Conservation (phyloP, 2,113 vertebrate species). For the Eretmochelys imbricata region DNA sequence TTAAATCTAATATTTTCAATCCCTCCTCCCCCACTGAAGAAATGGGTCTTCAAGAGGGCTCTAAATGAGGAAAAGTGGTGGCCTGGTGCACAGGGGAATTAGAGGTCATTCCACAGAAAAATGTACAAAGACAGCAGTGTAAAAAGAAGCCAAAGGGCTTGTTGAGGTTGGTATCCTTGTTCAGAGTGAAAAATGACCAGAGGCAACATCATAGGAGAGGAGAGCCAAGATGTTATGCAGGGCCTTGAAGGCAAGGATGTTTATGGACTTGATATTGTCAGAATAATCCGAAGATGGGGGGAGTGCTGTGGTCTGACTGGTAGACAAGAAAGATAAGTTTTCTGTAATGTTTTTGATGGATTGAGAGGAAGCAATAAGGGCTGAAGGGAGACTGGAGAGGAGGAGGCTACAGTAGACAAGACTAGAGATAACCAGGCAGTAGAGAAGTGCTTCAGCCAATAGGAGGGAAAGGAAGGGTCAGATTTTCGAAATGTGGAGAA, state of each 20-base stretch:
- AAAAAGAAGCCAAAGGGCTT: neutral
- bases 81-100: neutral
- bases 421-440: constrained; percentile 3
- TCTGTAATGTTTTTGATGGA: neutral
- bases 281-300: neutral
- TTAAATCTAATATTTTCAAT: neutral
- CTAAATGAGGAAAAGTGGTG: neutral
- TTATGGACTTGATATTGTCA: neutral
- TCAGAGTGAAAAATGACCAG: neutral
- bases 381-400: neutral
- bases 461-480: constrained; percentile 29
- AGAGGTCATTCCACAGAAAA: neutral
- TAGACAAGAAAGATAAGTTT: neutral
- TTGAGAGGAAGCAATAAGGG: neutral
- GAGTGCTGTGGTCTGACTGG: neutral
- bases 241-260: neutral
- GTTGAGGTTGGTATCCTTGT: neutral
- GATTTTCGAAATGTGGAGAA: constrained; percentile 20
- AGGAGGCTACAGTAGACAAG: neutral
- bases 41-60: neutral
- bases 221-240: neutral
- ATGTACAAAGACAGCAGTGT: neutral
- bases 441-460: constrained; percentile 29
- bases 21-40: neutral
- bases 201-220: neutral